Evolutionary conservation across 2,797 vertebrate genomes (phyloP), one percentile per base, ranked within the genome.

Genomic region (Sebastes ruberrimus): DNA sequence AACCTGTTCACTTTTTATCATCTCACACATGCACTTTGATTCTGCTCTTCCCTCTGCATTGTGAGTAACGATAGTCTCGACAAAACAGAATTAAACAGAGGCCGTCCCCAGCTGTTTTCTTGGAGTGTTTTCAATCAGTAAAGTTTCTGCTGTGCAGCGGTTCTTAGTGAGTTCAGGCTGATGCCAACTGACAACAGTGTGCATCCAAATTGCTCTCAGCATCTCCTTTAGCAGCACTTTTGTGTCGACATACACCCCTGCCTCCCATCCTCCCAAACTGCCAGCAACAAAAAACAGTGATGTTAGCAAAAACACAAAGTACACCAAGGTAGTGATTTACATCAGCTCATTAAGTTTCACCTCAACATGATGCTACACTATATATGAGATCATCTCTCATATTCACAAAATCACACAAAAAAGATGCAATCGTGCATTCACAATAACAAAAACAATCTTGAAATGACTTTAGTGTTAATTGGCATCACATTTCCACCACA

Each of bases 141-240:
- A 80, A 78, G 30, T 74, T 83, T 90, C 67, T 78, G 71, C 78
- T 63, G 59, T 74, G 71, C 70, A 6, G 20, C 42, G 49, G 32
- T 84, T 84, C 66, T 75, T 67, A 70, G 53, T 53, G 69, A 76
- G 71, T 75, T 70, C 57, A 64, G 53, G 57, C 65, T 90, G 75
- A 87, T 84, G 74, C 76, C 62, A 80, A 67, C 56, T 79, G 74
- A 85, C 83, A 86, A 70, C 75, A 77, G 63, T 32, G 76, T 74
- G 55, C 74, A 78, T 80, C 67, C 69, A 86, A 77, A 81, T 76
- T 86, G 86, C 82, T 81, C 64, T 80, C 74, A 81, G 66, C 89
- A 77, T 87, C 72, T 78, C 76, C 70, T 84, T 64, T 67, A 81
- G 73, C 81, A 70, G 79, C 79, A 71, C 64, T 56, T 87, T 85